Conservation (phyloP, 2,797 vertebrate genomes). For the Ceyx erithaca region DNA sequence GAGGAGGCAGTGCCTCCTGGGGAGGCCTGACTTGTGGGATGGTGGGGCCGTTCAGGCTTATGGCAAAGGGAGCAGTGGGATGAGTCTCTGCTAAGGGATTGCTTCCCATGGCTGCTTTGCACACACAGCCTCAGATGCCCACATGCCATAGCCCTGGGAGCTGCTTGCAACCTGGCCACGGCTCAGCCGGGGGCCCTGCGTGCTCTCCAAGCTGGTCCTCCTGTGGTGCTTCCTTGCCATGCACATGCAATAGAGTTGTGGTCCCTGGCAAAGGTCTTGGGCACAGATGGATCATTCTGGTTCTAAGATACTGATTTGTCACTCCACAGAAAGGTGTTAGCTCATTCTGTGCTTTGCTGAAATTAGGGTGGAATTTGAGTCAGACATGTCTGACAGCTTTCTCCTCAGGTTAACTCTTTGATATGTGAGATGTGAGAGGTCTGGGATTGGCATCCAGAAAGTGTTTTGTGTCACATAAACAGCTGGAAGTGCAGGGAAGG, state of each 20-base stretch:
- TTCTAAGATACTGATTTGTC: neutral
- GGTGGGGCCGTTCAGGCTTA: neutral
- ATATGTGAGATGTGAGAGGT: neutral
- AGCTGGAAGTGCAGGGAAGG: neutral
- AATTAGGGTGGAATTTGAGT: conserved; percentile 1
- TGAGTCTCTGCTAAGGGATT: neutral
- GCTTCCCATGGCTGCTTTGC: rapidly evolving
- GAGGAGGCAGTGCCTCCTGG: neutral
- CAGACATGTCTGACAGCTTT: conserved; percentile 1
- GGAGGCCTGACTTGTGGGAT: neutral
- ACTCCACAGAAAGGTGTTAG: conserved; percentile 16
- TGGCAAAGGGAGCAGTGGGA: neutral
- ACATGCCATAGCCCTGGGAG: rapidly evolving
- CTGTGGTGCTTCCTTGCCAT: rapidly evolving
- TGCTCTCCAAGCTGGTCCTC: neutral
- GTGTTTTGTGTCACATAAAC: conserved; percentile 8
- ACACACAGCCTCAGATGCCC: neutral
- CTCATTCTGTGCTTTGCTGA: neutral
- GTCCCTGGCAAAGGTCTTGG: neutral
- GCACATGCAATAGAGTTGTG: neutral
- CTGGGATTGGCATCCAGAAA: conserved; percentile 20
- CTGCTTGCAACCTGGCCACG: rapidly evolving
- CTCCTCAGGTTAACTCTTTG: conserved; percentile 13
- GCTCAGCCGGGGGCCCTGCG: rapidly evolving
- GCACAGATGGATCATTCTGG: neutral